Evolutionary conservation across 2,113 vertebrate genomes (phyloP).

Genomic region (Ariopsis seemanni): DNA sequence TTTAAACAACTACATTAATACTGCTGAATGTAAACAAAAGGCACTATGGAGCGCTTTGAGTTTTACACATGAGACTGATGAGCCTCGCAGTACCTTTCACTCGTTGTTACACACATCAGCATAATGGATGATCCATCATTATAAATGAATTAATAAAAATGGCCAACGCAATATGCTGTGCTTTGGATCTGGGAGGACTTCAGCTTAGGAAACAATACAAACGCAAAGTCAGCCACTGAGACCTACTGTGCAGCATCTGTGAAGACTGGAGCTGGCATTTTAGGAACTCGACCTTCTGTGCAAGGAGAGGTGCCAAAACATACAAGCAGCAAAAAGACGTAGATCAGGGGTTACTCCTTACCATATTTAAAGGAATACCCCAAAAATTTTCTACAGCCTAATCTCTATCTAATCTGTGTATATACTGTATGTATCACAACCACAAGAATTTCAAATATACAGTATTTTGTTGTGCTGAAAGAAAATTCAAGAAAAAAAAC

Average conservation of each 20-base stretch:
- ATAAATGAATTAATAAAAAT: conserved; percentile 15
- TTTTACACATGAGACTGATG: conserved; percentile 5
- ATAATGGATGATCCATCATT: background rate
- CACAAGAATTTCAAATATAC: background rate
- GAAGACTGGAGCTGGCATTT: background rate
- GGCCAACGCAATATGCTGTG: background rate
- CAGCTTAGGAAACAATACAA: background rate
- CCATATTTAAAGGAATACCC: background rate
- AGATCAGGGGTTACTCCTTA: background rate
- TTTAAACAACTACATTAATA: conserved; percentile 1
- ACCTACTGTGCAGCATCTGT: background rate
- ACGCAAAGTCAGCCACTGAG: background rate
- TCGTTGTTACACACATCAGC: background rate
- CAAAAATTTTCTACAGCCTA: background rate
- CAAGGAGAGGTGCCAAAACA: conserved; percentile 30
- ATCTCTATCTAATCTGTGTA: background rate
- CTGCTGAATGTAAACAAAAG: background rate
- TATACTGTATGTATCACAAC: background rate
- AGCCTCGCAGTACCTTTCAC: background rate
- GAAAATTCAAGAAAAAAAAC: background rate
- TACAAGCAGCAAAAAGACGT: conserved; percentile 24
- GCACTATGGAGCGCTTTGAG: background rate
- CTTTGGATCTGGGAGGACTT: background rate
- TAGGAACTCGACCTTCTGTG: conserved; percentile 27
- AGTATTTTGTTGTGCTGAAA: background rate